phyloP scores from a whole-genome alignment of 1,140 invertebrate species.

The Calosoma granatense region DNA sequence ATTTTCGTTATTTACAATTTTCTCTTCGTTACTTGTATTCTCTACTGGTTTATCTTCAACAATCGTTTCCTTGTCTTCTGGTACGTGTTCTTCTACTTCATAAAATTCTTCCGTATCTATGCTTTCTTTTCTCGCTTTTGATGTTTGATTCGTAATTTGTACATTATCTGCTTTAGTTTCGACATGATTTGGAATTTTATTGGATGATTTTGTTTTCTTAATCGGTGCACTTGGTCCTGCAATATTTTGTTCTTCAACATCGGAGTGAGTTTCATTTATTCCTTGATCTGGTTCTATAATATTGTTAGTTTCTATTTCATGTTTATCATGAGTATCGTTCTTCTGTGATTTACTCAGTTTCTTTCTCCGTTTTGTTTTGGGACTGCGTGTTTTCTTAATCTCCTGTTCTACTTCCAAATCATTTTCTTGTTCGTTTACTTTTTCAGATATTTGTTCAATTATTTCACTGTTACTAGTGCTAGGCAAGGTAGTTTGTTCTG shows the following conservation, averaged over 20 bases:
- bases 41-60: too few species aligned
- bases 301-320: not conserved
- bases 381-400: slow-evolving; percentile 11
- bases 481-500: too few species aligned
- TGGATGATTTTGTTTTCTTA: not conserved
- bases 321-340: not conserved
- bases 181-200: not conserved
- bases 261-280: not conserved
- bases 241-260: not conserved
- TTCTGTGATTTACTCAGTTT: not conserved
- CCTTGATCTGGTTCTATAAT: not conserved
- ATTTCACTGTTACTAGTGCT: too few species aligned
- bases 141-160: too few species aligned
- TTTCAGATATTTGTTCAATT: not conserved
- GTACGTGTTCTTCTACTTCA: slow-evolving; percentile 14
- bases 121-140: not conserved
- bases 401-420: too few species aligned
- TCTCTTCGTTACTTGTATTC: not conserved
- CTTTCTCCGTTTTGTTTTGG: slow-evolving; percentile 5
- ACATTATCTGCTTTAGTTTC: not conserved
- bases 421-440: not conserved
- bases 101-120: not conserved
- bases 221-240: not conserved
- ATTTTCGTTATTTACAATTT: not conserved
- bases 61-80: slow-evolving; percentile 34